These are phyloP conservation scores for Trachelus iudaicus DNA, from an alignment of 2,888 invertebrate species.

Conservation along the genomic window DNA sequence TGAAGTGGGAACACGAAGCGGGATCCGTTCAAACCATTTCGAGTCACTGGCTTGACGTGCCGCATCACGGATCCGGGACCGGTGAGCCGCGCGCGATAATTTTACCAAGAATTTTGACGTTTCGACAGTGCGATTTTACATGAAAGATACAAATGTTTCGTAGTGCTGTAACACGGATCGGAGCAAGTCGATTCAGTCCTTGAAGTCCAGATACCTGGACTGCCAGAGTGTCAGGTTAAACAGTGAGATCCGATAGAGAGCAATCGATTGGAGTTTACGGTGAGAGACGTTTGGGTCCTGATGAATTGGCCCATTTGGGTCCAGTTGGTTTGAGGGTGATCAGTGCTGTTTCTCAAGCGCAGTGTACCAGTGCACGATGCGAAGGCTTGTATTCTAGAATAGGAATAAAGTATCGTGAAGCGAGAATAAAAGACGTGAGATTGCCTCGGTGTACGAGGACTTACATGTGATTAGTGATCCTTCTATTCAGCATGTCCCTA, in stretches of 20 bases:
- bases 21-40: slow-evolving; percentile 66
- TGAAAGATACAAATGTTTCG: not conserved
- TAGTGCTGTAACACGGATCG: not conserved
- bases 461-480: not conserved
- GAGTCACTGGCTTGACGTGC: slow-evolving; percentile 55
- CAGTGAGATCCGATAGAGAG: not conserved
- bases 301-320: not conserved
- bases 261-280: not conserved
- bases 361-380: not conserved
- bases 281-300: not conserved
- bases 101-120: slow-evolving; percentile 25
- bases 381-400: not conserved
- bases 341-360: not conserved
- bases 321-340: not conserved
- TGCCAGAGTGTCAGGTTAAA: not conserved
- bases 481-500: not conserved
- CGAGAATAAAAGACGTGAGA: not conserved
- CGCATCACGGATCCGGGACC: slow-evolving; percentile 5
- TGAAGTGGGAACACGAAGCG: slow-evolving; percentile 57
- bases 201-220: not conserved
- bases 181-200: not conserved
- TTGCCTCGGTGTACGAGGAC: not conserved
- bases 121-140: slow-evolving; percentile 9
- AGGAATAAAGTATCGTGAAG: not conserved
- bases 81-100: not conserved